A percentile compares a stretch with the other conserved stretches of the same genome.
Evolutionary conservation across 1,140 invertebrate genomes (phyloP).

Genomic region (Eriosoma lanigerum): DNA sequence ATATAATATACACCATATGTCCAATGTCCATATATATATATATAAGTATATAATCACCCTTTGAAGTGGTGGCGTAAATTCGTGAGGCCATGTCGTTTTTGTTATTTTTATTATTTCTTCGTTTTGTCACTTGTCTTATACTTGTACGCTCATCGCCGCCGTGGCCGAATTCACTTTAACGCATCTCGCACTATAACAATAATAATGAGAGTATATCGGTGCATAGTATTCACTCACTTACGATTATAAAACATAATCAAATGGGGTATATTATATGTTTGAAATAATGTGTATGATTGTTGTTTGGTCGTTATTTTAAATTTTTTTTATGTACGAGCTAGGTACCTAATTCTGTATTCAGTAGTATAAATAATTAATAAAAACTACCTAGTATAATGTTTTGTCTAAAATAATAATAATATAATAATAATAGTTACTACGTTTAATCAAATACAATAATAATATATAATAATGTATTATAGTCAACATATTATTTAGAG

Average conservation of each 20-base stretch:
- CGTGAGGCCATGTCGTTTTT: slow-evolving; percentile 37
- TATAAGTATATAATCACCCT: slow-evolving; percentile 6
- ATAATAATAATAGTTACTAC: background rate
- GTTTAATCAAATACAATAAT: background rate
- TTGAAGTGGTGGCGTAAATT: slow-evolving; percentile 7
- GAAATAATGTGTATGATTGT: slow-evolving; percentile 11
- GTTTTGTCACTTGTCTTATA: slow-evolving; percentile 41
- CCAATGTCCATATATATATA: no score
- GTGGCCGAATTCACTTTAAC: no score
- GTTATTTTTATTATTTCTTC: background rate
- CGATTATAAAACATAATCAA: no score
- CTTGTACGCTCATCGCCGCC: background rate
- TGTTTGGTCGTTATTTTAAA: background rate
- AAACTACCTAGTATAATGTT: no score
- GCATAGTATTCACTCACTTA: no score
- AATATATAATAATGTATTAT: background rate
- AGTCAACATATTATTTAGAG: no score
- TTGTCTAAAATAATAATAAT: slow-evolving; percentile 3
- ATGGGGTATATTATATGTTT: background rate
- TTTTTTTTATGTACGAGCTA: background rate
- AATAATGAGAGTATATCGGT: no score
- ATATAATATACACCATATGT: no score
- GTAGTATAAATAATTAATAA: no score
- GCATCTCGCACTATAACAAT: no score
- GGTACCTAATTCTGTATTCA: no score